phyloP scores from a whole-genome alignment of 1,140 invertebrate species.

The Atta colombica region DNA sequence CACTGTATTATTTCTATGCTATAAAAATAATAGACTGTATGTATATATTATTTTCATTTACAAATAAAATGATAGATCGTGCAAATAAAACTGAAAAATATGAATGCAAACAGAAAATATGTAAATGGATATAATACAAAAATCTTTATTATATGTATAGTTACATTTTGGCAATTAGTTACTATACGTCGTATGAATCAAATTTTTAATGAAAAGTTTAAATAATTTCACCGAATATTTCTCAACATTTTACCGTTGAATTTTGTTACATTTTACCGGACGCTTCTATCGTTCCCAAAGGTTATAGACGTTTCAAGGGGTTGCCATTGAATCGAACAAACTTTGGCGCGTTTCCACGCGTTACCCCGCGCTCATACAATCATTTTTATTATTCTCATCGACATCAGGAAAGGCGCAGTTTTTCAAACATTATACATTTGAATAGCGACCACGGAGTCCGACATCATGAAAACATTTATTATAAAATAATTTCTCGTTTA shows the following conservation, averaged over 20 bases:
- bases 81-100: neutral
- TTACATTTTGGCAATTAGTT: neutral
- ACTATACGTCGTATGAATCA: neutral
- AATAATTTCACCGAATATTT: neutral
- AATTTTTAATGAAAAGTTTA: constrained; percentile 21
- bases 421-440: constrained; percentile 49
- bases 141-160: neutral
- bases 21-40: neutral
- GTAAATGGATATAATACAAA: neutral
- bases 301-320: constrained; percentile 34
- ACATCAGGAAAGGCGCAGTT: constrained; percentile 52
- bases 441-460: constrained; percentile 8
- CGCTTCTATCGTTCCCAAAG: neutral
- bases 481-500: constrained; percentile 35
- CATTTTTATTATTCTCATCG: constrained; percentile 53
- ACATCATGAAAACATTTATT: constrained; percentile 38
- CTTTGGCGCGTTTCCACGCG: constrained; percentile 60
- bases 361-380: neutral
- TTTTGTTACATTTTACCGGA: constrained; percentile 9
- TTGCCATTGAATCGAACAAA: constrained; percentile 59
- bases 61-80: neutral
- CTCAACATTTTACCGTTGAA: constrained; percentile 25
- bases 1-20: neutral
- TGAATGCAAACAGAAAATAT: neutral
- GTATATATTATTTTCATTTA: too few species aligned